Evolutionary conservation across 2,113 vertebrate species (phyloP).

Genomic region (Hippocampus barbouri): DNA sequence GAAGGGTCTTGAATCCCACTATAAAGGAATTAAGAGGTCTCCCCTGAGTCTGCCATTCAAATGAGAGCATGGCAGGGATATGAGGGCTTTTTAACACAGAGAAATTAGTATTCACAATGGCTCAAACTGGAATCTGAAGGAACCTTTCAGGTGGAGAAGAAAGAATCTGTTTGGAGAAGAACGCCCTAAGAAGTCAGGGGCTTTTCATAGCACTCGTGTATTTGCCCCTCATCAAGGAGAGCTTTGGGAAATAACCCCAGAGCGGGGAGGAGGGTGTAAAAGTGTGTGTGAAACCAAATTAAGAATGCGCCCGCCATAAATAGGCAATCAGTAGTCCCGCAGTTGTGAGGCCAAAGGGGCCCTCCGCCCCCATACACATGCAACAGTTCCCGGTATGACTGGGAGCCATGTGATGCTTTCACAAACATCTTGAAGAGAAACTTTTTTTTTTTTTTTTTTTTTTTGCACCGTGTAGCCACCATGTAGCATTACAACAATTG

Average conservation of each 20-base stretch:
- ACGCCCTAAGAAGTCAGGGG: slow-evolving; percentile 70
- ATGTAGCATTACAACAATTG: slow-evolving; percentile 16
- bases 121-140: slow-evolving; percentile 76
- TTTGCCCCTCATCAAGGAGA: slow-evolving; percentile 76
- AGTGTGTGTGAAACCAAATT: slow-evolving; percentile 65
- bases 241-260: slow-evolving; percentile 72
- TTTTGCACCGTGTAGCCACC: not conserved
- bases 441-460: slow-evolving; percentile 15
- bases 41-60: slow-evolving; percentile 77
- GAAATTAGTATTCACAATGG: slow-evolving; percentile 82
- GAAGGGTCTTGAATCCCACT: slow-evolving; percentile 79
- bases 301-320: slow-evolving; percentile 72
- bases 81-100: slow-evolving; percentile 76
- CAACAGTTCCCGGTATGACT: slow-evolving; percentile 59
- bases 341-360: slow-evolving; percentile 55
- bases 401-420: slow-evolving; percentile 59
- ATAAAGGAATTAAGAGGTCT: slow-evolving; percentile 81
- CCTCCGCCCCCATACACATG: slow-evolving; percentile 43
- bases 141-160: slow-evolving; percentile 81
- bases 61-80: slow-evolving; percentile 80
- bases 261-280: slow-evolving; percentile 58
- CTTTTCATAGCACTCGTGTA: slow-evolving; percentile 74
- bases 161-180: slow-evolving; percentile 76
- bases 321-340: slow-evolving; percentile 64
- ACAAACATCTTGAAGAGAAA: slow-evolving; percentile 59